Evolutionary conservation across 2,888 invertebrate species (phyloP).

Genomic region (Clepsis dumicolana): DNA sequence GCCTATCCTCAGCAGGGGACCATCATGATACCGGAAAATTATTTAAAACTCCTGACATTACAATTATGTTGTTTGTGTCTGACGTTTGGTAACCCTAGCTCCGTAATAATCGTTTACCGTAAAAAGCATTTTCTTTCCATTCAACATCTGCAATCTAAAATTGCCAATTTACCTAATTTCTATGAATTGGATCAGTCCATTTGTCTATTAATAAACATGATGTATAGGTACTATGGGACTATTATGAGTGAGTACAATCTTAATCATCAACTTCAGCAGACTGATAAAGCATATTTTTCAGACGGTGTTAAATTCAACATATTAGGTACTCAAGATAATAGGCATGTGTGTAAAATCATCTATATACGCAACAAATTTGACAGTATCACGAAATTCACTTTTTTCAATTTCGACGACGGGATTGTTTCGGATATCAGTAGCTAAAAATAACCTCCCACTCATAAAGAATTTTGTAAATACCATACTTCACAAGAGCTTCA

Average conservation of each 20-base stretch:
- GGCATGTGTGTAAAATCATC: background rate
- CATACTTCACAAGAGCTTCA: too few species aligned
- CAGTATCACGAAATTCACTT: background rate
- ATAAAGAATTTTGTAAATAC: too few species aligned
- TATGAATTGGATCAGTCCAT: background rate
- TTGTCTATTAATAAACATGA: background rate
- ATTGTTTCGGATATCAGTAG: too few species aligned
- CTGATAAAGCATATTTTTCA: background rate
- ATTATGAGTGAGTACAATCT: background rate
- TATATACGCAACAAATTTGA: background rate
- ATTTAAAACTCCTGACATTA: background rate
- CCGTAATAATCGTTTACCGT: background rate
- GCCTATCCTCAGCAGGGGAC: too few species aligned
- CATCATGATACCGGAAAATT: background rate
- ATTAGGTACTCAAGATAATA: background rate
- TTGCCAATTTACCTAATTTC: background rate
- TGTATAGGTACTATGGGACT: too few species aligned
- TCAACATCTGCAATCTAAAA: background rate
- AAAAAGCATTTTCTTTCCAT: background rate
- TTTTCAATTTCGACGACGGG: too few species aligned
- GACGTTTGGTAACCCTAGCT: background rate
- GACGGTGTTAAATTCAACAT: slow-evolving; percentile 1
- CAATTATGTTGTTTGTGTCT: background rate
- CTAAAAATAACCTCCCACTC: too few species aligned
- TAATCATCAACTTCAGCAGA: background rate